Evolutionary conservation across 2,888 invertebrate species (phyloP).

Genomic region (Spodoptera exigua): DNA sequence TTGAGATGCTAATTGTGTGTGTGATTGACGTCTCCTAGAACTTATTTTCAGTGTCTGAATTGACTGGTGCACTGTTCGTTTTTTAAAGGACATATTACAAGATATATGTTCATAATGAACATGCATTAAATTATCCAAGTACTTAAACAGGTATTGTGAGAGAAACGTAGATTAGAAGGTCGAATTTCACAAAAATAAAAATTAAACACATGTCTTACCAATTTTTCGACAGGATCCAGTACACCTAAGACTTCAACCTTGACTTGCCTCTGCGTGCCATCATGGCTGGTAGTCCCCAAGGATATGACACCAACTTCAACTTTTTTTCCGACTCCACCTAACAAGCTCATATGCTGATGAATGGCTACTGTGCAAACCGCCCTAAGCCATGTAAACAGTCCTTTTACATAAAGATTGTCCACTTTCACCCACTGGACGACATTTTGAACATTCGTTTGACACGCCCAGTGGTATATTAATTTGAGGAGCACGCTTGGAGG

Average conservation of each 20-base stretch:
- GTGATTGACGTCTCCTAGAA: no score
- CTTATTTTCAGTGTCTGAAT: no score
- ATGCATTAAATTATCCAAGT: no score
- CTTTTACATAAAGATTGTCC: constrained; percentile 88
- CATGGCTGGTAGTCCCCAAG: constrained; percentile 95
- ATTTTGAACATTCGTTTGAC: constrained; percentile 96
- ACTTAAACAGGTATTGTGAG: no score
- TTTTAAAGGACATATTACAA: no score
- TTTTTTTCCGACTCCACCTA: constrained; percentile 92
- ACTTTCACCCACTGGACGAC: constrained; percentile 96
- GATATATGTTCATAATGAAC: no score
- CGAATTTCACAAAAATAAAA: background rate
- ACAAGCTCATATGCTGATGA: constrained; percentile 92
- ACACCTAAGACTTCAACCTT: constrained; percentile 96
- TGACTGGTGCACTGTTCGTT: no score
- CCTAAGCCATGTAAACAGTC: constrained; percentile 90
- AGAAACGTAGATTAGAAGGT: no score
- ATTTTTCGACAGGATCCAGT: constrained; percentile 92
- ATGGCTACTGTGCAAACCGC: constrained; percentile 94
- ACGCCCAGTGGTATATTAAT: constrained; percentile 96
- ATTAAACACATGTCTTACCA: constrained; percentile 70
- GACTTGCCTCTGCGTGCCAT: constrained; percentile 93
- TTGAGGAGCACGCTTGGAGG: constrained; percentile 95
- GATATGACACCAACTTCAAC: constrained; percentile 96
- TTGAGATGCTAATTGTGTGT: no score